These are phyloP conservation scores for Chymomyza caudatula DNA, from an alignment of 2,888 invertebrate genomes.

Conservation along the genomic window DNA sequence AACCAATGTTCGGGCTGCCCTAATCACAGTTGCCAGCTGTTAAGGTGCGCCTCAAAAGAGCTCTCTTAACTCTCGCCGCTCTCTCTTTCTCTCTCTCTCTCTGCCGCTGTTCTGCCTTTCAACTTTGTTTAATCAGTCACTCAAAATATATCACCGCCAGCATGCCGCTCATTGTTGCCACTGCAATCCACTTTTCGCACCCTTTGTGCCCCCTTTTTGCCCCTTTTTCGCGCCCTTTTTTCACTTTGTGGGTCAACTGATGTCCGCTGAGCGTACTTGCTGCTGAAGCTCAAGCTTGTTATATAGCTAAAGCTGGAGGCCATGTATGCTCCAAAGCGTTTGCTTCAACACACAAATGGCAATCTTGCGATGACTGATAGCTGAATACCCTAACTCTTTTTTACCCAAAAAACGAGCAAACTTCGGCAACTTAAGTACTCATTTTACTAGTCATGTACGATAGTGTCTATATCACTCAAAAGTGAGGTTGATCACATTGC, in stretches of 20 bases:
- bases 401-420: too few species aligned
- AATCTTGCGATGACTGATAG: too few species aligned
- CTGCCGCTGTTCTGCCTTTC: constrained; percentile 10
- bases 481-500: too few species aligned
- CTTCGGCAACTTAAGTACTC: too few species aligned
- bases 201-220: background rate
- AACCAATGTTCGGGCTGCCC: background rate
- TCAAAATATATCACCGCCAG: constrained; percentile 11
- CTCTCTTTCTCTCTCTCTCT: constrained; percentile 18
- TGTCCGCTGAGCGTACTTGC: constrained; percentile 7
- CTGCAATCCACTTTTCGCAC: background rate
- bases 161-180: background rate
- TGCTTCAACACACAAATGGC: background rate
- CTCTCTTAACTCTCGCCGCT: background rate
- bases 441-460: too few species aligned
- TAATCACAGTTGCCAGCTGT: background rate
- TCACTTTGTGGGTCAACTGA: constrained; percentile 33
- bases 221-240: constrained; percentile 27
- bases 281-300: background rate
- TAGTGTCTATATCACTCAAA: too few species aligned
- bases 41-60: too few species aligned
- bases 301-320: background rate
- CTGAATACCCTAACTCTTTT: too few species aligned
- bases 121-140: constrained; percentile 48
- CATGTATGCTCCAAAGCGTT: background rate